Percentiles rank a stretch among this genome's conserved stretches.
Evolutionary conservation across 2,888 invertebrate species (phyloP).

Genomic region (Carpatolechia fugitivella): DNA sequence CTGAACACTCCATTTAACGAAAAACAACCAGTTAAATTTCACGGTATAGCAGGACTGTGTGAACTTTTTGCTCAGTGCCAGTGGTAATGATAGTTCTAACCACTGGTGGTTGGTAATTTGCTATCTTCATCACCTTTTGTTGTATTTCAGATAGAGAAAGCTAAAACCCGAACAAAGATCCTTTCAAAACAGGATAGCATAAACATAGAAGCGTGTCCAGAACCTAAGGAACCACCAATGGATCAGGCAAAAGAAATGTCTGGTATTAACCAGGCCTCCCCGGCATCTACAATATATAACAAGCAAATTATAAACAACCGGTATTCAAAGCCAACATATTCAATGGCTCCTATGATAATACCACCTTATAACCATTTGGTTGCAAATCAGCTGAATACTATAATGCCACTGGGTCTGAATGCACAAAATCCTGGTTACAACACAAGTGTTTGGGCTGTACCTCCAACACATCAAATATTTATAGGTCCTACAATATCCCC

Average conservation of each 20-base stretch:
- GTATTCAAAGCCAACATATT: slow-evolving; percentile 25
- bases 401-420: background rate
- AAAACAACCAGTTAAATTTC: too few species aligned
- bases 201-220: slow-evolving; percentile 37
- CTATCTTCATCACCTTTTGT: too few species aligned
- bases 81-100: too few species aligned
- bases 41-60: too few species aligned
- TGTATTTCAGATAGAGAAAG: slow-evolving; percentile 47
- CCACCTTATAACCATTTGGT: background rate
- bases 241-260: slow-evolving; percentile 15
- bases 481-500: slow-evolving; percentile 21
- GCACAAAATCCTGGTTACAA: slow-evolving; percentile 22
- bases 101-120: too few species aligned
- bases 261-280: background rate
- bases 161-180: slow-evolving; percentile 32
- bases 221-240: slow-evolving; percentile 48
- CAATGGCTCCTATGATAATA: slow-evolving; percentile 9
- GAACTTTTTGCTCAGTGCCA: too few species aligned
- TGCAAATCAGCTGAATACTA: background rate
- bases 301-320: slow-evolving; percentile 38
- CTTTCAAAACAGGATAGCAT: slow-evolving; percentile 25
- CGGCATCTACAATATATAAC: slow-evolving; percentile 28
- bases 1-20: too few species aligned
- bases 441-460: slow-evolving; percentile 34
- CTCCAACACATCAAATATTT: slow-evolving; percentile 25